These are phyloP conservation scores for Chesias legatella DNA, from an alignment of 2,888 invertebrate genomes.

Conservation along the genomic window DNA sequence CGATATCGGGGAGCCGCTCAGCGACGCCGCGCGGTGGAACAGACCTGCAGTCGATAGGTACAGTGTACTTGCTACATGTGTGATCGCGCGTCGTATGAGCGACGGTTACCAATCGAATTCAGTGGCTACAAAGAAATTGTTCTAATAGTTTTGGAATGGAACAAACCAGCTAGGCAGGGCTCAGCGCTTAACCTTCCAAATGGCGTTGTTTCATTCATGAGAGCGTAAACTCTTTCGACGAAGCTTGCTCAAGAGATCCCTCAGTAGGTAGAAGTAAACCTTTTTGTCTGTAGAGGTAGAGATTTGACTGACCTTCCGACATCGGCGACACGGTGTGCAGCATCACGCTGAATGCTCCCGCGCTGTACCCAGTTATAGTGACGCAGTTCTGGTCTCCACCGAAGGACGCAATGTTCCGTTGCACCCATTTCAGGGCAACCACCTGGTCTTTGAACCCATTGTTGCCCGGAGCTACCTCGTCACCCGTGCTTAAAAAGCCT, in stretches of 20 bases:
- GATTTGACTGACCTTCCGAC: constrained; percentile 74
- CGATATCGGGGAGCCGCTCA: constrained; percentile 83
- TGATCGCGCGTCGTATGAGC: no score
- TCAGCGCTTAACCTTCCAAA: no score
- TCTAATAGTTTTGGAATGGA: no score
- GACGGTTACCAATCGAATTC: no score
- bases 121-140: no score
- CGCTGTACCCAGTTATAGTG: constrained; percentile 83
- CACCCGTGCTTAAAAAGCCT: constrained; percentile 84
- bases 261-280: no score
- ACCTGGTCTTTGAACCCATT: constrained; percentile 87
- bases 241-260: no score
- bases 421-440: constrained; percentile 83
- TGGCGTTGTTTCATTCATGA: no score
- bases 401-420: constrained; percentile 83
- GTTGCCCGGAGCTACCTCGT: constrained; percentile 83
- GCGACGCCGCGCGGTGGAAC: constrained; percentile 85
- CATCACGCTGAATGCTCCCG: constrained; percentile 71
- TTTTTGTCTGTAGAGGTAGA: no score
- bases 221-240: no score
- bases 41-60: constrained; percentile 66
- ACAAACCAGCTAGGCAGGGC: no score
- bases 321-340: constrained; percentile 83
- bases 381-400: constrained; percentile 84
- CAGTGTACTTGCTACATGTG: no score